A percentile compares a stretch with the other conserved stretches of the same genome.
Conservation (phyloP, 2,888 invertebrate species). For the Pristionchus entomophagus region DNA sequence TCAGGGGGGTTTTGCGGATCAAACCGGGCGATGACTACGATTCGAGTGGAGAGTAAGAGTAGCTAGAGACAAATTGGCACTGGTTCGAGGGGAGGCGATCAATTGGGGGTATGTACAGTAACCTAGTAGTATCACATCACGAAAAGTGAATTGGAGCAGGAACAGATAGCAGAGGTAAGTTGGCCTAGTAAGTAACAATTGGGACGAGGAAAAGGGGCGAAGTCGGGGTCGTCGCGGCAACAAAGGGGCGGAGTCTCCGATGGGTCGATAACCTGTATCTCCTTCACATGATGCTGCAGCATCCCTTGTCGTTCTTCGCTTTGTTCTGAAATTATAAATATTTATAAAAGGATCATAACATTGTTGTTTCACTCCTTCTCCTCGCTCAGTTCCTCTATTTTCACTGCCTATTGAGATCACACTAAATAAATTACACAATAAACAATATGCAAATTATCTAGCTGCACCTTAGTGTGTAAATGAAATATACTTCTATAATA, state of each 20-base stretch:
- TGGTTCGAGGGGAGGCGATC: conserved; percentile 2
- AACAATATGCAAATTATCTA: too few species aligned
- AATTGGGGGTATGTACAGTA: neutral
- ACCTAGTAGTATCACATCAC: conserved; percentile 4
- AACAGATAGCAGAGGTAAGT: neutral
- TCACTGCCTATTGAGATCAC: too few species aligned
- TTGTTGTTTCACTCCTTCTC: too few species aligned
- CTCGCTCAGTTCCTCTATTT: too few species aligned
- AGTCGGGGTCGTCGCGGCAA: neutral
- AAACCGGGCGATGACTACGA: conserved; percentile 20
- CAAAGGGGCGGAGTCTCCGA: neutral
- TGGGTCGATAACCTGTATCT: neutral
- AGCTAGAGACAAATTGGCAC: conserved; percentile 25
- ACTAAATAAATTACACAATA: too few species aligned
- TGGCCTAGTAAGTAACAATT: neutral
- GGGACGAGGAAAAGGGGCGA: neutral
- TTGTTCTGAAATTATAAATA: conserved; percentile 47
- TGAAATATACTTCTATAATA: too few species aligned
- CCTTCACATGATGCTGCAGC: conserved; percentile 61
- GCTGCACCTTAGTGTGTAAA: too few species aligned
- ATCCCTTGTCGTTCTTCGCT: conserved; percentile 62
- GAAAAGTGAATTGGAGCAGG: conserved; percentile 20
- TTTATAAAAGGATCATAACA: neutral
- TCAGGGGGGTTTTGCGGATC: neutral
- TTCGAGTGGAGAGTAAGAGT: neutral